Evolutionary conservation across 2,113 vertebrate genomes (phyloP), one percentile per base, ranked within the genome.

Genomic region (Aleadryas rufinucha): DNA sequence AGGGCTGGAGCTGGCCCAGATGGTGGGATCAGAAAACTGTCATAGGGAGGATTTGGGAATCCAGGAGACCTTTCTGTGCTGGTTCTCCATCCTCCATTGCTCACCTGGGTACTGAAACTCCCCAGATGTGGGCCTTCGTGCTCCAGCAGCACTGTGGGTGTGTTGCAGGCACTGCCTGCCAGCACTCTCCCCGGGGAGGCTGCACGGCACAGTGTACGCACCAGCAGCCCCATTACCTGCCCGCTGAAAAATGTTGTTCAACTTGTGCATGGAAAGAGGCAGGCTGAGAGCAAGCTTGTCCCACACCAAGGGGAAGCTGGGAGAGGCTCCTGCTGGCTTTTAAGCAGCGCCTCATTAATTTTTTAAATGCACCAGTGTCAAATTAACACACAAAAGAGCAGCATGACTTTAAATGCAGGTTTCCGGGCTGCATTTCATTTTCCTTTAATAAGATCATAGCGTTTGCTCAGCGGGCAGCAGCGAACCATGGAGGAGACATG

Each of bases 311-410:
- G 85, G 79, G 88, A 96, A 95, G 93, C 93, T 89, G 93, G 92
- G 96, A 95, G 96, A 90, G 92, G 92, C 86, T 94, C 83, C 90
- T 16, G 14, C 83, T 89, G 74, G 79, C 95, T 96, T 97, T 96
- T 89, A 96, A 95, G 93, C 95, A 97, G 90, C 1, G 13, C 88
- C 93, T 96, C 13, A 65, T 97, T 95, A 95, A 97, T 97, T 90
- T 97, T 95, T 96, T 93, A 97, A 95, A 87, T 6, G 88, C 90
- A 88, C 90, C 53, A 44, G 69, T 95, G 92, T 96, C 92, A 94
- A 96, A 96, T 96, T 92, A 96, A 90, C 92, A 93, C 96, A 94
- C 95, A 93, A 95, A 94, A 90, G 86, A 95, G 90, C 96, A 89
- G 96, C 76, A 16, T 24, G 92, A 81, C 88, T 94, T 92, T 96